Evolutionary conservation across 37 sponge, comb jelly and placozoan genomes (phyloP).

Genomic region (Aphrocallistes beatrix): DNA sequence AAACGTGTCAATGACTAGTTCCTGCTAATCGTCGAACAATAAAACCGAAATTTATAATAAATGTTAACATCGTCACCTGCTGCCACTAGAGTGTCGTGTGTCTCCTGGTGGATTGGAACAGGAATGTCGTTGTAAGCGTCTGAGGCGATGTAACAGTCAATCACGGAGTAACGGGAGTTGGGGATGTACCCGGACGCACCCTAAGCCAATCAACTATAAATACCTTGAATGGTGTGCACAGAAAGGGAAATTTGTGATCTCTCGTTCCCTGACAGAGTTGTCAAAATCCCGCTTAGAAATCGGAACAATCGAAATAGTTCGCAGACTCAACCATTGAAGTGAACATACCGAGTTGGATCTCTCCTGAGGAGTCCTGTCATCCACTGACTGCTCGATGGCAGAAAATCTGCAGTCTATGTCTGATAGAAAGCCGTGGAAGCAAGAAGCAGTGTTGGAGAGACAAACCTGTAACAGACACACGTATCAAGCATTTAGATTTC

Average conservation of each 20-base stretch:
- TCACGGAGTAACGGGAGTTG: conserved; percentile 59
- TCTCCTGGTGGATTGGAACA: conserved; percentile 38
- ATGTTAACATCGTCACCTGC: conserved; percentile 52
- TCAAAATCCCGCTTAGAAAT: too few relatives aligned
- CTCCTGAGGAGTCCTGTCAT: conserved; percentile 83
- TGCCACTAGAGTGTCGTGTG: conserved; percentile 44
- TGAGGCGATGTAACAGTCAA: conserved; percentile 57
- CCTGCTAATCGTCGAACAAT: too few relatives aligned
- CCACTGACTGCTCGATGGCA: conserved; percentile 66
- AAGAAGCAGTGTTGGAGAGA: conserved; percentile 69
- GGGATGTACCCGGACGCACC: conserved; percentile 27
- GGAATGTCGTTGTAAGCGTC: conserved; percentile 68
- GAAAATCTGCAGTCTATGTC: conserved; percentile 76
- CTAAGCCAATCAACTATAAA: not conserved
- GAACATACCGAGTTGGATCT: conserved; percentile 45
- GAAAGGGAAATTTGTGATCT: too few relatives aligned
- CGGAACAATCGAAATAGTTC: not conserved
- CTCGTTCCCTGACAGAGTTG: too few relatives aligned
- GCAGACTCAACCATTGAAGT: not conserved
- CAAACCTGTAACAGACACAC: conserved; percentile 39
- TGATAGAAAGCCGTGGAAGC: conserved; percentile 64
- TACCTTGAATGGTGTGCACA: too few relatives aligned
- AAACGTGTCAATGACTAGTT: too few relatives aligned
- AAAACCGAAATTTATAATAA: too few relatives aligned
- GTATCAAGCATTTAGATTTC: not conserved